Evolutionary conservation across 2,888 invertebrate genomes (phyloP), one percentile per base, ranked within the genome.

Genomic region (Heliconius aoede): DNA sequence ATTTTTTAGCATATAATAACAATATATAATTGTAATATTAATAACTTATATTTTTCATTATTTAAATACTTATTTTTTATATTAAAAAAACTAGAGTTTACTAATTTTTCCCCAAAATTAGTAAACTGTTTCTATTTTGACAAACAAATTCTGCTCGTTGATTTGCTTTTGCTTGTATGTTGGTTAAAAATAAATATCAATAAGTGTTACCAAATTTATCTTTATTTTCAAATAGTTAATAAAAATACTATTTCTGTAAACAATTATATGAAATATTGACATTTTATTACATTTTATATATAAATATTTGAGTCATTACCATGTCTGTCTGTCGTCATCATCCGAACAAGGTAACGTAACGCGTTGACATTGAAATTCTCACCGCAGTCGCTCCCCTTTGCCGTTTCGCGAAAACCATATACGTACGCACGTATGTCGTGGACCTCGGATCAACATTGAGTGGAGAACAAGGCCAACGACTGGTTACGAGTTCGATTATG

Each of bases 361-460:
- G 73, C 51, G 67, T 61, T 69, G 72, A 74, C 76, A 76, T 76
- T 74, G 74, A 77, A 65, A 58, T 60, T 75, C 72, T 72, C 68
- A 36, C 26, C 55, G 75, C 58, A 58, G 64, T 75, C 72, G 67
- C 68, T 28, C 26, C 55, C 72, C 58, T n/a, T 61, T 67, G 46
- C 30, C 46, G 60, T 69, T 55, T 74, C 74, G 80, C 87, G 85
- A 86, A 86, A 85, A 82, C 87, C 86, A 82, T 88, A 86, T 86
- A 65, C 24, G 36, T 36, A 36, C 64, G 40, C 40, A 40, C 36
- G 36, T 18, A 88, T 88, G 91, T 86, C 87, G 83, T 85, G 83
- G 84, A 90, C 88, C 89, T 89, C 84, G 80, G 81, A 81, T 82
- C 81, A 83, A 80, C 84, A 84, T 82, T 83, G 82, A 84, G 80